Percentiles rank a stretch among this genome's conserved stretches.
phyloP scores from a whole-genome alignment of 2,888 invertebrate genomes.

The Epinotia demarniana region DNA sequence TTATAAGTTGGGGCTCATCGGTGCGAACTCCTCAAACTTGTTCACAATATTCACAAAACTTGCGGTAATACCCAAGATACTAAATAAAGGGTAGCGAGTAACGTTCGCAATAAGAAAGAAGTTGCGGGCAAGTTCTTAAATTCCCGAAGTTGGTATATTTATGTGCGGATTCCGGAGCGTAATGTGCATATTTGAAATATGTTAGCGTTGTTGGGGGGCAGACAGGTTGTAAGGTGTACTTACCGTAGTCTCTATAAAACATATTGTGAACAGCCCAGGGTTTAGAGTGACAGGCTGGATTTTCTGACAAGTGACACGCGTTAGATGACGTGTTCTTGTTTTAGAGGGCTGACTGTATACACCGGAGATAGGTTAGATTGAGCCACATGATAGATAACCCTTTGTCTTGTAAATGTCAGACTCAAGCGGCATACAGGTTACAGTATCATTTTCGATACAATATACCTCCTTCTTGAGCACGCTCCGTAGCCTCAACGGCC shows the following conservation, averaged over 20 bases:
- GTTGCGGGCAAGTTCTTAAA: slow-evolving; percentile 35
- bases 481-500: too few relatives aligned
- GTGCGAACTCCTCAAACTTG: slow-evolving; percentile 17
- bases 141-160: slow-evolving; percentile 39
- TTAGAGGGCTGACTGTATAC: not conserved
- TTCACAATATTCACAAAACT: slow-evolving; percentile 27
- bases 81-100: slow-evolving; percentile 36
- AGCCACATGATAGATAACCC: not conserved
- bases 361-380: not conserved
- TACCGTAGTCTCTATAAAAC: not conserved
- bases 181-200: slow-evolving; percentile 37
- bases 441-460: too few relatives aligned
- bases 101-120: slow-evolving; percentile 31
- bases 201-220: slow-evolving; percentile 14
- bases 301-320: not conserved
- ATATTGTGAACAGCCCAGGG: not conserved
- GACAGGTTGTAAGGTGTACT: slow-evolving; percentile 7
- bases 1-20: not conserved
- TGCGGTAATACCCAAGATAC: slow-evolving; percentile 22
- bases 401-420: too few relatives aligned
- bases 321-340: not conserved
- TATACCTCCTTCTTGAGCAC: too few relatives aligned
- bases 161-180: slow-evolving; percentile 21
- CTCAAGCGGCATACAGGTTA: too few relatives aligned
- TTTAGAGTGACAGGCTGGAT: not conserved